Percentiles rank a stretch among this genome's conserved stretches.
phyloP scores from a whole-genome alignment of 2,113 vertebrate genomes.

The Siniperca chuatsi region DNA sequence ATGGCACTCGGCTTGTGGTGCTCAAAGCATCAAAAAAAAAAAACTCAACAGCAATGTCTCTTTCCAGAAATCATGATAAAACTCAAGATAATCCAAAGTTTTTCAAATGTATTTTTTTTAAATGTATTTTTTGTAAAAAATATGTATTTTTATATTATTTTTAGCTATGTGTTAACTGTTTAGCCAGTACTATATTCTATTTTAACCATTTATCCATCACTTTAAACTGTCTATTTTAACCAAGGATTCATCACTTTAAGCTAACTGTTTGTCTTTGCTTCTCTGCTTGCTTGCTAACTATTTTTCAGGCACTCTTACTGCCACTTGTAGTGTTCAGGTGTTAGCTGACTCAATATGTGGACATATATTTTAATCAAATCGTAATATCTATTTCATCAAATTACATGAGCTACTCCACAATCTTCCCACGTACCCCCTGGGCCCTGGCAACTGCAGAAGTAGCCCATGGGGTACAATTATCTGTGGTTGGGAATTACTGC shows the following conservation, averaged over 20 bases:
- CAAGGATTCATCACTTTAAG: not conserved
- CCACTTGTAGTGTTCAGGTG: not conserved
- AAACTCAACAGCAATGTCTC: too few species aligned
- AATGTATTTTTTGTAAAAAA: too few species aligned
- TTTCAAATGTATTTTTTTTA: too few species aligned
- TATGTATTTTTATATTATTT: too few species aligned
- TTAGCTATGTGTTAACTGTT: too few species aligned
- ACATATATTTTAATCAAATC: not conserved
- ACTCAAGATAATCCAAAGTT: too few species aligned
- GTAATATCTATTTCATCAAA: not conserved
- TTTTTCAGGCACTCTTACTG: not conserved
- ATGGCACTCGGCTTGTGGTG: too few species aligned
- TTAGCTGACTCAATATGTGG: not conserved
- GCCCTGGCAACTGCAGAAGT: not conserved
- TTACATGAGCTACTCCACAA: not conserved
- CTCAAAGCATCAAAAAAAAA: too few species aligned
- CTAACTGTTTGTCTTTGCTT: not conserved
- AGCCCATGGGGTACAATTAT: not conserved
- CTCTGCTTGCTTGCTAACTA: not conserved
- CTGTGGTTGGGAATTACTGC: not conserved
- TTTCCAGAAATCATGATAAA: too few species aligned
- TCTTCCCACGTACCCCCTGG: not conserved
- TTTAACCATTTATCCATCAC: not conserved
- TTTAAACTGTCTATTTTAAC: not conserved
- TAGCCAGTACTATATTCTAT: too few species aligned